Evolutionary conservation across 2,113 vertebrate genomes (phyloP), one percentile per base, ranked within the genome.

Genomic region (Pandion haliaetus): DNA sequence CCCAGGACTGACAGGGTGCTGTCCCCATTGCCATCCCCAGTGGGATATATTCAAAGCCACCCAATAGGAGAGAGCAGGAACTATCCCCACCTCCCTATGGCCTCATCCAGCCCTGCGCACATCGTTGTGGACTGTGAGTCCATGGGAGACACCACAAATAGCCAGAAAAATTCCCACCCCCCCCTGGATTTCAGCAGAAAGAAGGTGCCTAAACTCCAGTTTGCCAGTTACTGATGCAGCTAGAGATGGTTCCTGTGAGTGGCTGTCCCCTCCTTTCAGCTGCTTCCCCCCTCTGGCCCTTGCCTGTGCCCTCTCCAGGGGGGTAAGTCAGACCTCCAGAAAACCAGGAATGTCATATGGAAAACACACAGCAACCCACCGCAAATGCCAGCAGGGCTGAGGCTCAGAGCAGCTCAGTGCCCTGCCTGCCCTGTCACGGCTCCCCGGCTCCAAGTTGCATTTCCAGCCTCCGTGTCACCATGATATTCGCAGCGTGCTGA

Each of bases 401-500:
- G 40, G 25, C 45, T 40, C 2, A 1, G 45, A 63, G 74, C 19
- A 5, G 76, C 65, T 54, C 63, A 42, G 54, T 2, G 1, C 9
- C 55, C 58, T 40, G 16, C 28, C 66, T 62, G 59, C 57, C 50
- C 1, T 32, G 7, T 67, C 80, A 45, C 16, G 1, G 5, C 50
- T 58, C 25, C 36, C 77, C 5, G 0, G 31, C 78, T 79, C 77
- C 65, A 47, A 10, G 71, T 87, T 90, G 86, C 81, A 80, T 93
- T 97, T 88, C 88, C 94, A 91, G 72, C 52, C 89, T 67, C 38
- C 59, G 8, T 26, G 91, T 96, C 94, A 97, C 78, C 17, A 2
- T 0, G 89, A 94, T 94, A 96, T 97, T 97, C 94, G 0, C 79
- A 70, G 93, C 15, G 8, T 7, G 40, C 91, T 97, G 96, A 97